phyloP scores from a whole-genome alignment of 2,113 vertebrate genomes.

The Columba janthina region DNA sequence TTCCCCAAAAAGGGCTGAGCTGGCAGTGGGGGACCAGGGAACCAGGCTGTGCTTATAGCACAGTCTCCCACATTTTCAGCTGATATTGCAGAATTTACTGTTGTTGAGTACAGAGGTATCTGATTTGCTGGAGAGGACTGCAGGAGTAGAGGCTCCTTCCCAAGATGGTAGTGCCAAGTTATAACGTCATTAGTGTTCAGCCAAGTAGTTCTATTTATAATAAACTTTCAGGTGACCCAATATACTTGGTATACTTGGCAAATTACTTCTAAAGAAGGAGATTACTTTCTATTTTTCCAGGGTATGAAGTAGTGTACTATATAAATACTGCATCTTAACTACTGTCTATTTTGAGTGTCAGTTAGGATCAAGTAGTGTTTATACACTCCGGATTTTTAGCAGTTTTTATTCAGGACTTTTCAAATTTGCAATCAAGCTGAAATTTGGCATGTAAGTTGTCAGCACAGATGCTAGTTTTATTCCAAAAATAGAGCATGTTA shows the following conservation, averaged over 20 bases:
- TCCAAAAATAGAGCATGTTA: conserved; percentile 36
- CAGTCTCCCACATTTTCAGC: neutral
- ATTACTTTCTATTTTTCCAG: conserved; percentile 7
- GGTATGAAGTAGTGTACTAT: conserved; percentile 18
- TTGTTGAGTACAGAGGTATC: neutral
- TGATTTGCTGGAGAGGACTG: neutral
- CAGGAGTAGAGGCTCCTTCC: neutral
- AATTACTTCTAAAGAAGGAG: conserved; percentile 16
- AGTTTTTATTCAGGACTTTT: conserved; percentile 43
- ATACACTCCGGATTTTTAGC: neutral
- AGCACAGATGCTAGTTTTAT: conserved; percentile 34
- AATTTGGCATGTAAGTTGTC: conserved; percentile 41
- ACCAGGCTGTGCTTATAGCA: neutral
- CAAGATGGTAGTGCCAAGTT: neutral
- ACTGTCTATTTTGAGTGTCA: conserved; percentile 12
- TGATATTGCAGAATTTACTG: neutral
- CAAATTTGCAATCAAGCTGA: conserved; percentile 44
- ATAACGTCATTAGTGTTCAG: conserved; percentile 2
- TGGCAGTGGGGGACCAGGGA: neutral
- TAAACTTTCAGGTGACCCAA: conserved; percentile 35
- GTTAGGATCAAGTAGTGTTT: conserved; percentile 49
- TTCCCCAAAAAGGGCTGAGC: neutral
- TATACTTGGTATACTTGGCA: neutral
- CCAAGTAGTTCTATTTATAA: conserved; percentile 38
- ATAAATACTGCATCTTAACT: conserved; percentile 34